Percentiles rank a stretch among this genome's conserved stretches.
These are phyloP conservation scores for Hassar affinis DNA, from an alignment of 2,113 vertebrate species.

Conservation along the genomic window DNA sequence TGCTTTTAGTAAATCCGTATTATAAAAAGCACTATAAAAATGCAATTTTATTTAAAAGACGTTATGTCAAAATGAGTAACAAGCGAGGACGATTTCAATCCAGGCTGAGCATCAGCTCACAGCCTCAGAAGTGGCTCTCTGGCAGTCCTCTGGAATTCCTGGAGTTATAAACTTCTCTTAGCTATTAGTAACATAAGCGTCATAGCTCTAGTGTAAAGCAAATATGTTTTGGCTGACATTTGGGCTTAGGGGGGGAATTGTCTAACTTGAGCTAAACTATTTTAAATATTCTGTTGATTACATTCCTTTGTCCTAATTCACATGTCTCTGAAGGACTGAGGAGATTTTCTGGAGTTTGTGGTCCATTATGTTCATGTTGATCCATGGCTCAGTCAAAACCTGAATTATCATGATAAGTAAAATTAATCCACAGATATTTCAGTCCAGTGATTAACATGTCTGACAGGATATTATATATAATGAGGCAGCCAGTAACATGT, in stretches of 20 bases:
- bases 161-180: background rate
- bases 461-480: conserved; percentile 5
- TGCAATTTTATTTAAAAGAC: background rate
- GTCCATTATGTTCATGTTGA: background rate
- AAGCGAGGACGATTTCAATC: background rate
- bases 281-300: background rate
- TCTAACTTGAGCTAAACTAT: background rate
- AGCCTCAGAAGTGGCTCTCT: background rate
- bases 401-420: conserved; percentile 49
- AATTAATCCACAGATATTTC: background rate
- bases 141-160: background rate
- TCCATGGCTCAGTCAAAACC: conserved; percentile 28
- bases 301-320: background rate
- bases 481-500: conserved; percentile 4
- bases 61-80: background rate
- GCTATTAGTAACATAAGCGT: background rate
- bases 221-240: background rate
- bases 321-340: conserved; percentile 12
- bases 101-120: background rate
- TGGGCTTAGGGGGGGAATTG: background rate
- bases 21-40: background rate
- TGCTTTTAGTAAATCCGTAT: conserved; percentile 1
- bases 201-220: background rate
- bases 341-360: background rate
- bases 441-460: background rate